Conservation (phyloP, 2,888 invertebrate species). For the Melitaea athalia region DNA sequence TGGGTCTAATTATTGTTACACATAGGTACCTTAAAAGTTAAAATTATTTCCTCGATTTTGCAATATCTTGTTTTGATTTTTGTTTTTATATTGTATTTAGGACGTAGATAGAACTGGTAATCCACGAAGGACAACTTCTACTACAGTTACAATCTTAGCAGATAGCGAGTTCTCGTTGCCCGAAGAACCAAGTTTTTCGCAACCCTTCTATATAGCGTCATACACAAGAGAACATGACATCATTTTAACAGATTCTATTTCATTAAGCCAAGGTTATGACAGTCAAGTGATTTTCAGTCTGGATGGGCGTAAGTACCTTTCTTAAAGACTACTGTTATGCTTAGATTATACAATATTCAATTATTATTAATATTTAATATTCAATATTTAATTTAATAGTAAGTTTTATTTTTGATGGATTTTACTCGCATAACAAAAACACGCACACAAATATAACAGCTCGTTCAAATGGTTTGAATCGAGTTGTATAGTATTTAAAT, state of each 20-base stretch:
- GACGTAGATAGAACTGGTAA: conserved; percentile 66
- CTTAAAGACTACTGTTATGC: not conserved
- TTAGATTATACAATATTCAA: no score
- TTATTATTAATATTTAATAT: no score
- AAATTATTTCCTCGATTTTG: no score
- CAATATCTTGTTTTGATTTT: no score
- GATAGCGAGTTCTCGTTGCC: conserved; percentile 67
- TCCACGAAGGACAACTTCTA: conserved; percentile 49
- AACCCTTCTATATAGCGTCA: conserved; percentile 67
- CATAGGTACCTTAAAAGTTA: no score
- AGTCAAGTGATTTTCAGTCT: conserved; percentile 58
- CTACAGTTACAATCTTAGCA: conserved; percentile 60
- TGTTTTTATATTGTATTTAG: conserved; percentile 45
- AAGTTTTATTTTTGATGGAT: no score
- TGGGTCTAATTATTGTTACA: no score
- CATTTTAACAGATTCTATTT: conserved; percentile 52
- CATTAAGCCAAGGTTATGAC: conserved; percentile 62
- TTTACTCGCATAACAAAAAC: no score
- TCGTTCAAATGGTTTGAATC: not conserved
- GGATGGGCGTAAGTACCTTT: conserved; percentile 56
- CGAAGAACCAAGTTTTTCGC: conserved; percentile 69
- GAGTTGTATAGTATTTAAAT: not conserved
- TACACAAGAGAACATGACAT: conserved; percentile 60
- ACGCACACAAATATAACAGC: no score
- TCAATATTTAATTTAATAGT: no score